Conservation (phyloP, 2,797 vertebrate genomes). For the Moxostoma hubbsi region DNA sequence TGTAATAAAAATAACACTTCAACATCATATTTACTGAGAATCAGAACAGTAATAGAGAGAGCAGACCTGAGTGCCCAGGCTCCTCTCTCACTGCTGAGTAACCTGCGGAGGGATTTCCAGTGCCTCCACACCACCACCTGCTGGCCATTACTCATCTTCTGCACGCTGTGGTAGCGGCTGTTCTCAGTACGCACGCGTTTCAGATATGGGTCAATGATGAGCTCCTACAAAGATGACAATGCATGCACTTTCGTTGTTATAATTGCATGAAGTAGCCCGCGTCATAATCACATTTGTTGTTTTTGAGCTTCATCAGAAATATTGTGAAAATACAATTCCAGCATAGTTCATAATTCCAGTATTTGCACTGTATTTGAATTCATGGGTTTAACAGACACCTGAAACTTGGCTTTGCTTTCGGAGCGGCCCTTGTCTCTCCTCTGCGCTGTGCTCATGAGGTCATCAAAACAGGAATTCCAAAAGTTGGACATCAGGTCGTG, state of each 20-base stretch:
- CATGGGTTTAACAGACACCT: constrained; percentile 74
- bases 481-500: constrained; percentile 98
- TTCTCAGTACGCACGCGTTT: constrained; percentile 84
- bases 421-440: constrained; percentile 81
- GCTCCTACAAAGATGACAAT: constrained; percentile 76
- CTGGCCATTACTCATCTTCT: constrained; percentile 87
- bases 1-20: neutral
- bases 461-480: constrained; percentile 97
- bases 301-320: no score
- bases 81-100: constrained; percentile 86
- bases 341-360: no score
- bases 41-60: neutral
- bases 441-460: constrained; percentile 89
- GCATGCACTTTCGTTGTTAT: neutral
- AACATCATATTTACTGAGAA: neutral
- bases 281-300: no score
- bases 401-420: constrained; percentile 83
- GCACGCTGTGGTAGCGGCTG: constrained; percentile 73
- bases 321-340: no score
- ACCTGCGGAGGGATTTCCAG: constrained; percentile 85
- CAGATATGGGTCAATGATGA: constrained; percentile 82
- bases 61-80: constrained; percentile 81
- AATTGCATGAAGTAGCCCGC: neutral
- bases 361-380: no score
- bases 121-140: constrained; percentile 86